Base-by-base conservation (phyloP, 23 tunicate genomes). In the Botrylloides violaceus region DNA sequence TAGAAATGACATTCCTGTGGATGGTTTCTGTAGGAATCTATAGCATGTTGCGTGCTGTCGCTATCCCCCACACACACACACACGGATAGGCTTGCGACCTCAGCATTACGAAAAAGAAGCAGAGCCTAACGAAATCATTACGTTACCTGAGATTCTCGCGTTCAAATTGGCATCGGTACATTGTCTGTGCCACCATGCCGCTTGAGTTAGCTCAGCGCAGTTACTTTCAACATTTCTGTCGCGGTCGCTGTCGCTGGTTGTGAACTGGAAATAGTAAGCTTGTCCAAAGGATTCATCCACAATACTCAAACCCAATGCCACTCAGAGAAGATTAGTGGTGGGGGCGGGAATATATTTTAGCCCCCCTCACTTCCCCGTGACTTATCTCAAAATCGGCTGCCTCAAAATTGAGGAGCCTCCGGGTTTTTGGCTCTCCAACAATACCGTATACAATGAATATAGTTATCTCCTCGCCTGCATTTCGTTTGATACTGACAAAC, bases 161-260 rank as follows among this genome's bases (percentile, higher is more conserved):
- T 83, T 83, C 26, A 83, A 36, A 60, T 83, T 83, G 29, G 89
- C 89, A 59, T 58, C 65, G 4, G 89, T 76, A 36, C 89, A 83
- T 25, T 76, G 75, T 24, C 87, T 1, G 34, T 82, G 87, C 87
- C 87, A 82, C 87, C 87, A 82, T 4, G 76, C 87, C 55, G 87
- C 56, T 32, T 59, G 59, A 29, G 80, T 82, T 2, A 76, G 29
- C 15, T 49, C 21, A 26, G 87, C 81, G 32, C 87, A 82, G 32
- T 76, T 82, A 3, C 29, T 3, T 21, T 24, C 3, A 4, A 22
- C 65, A 59, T 70, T 77, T 61, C 63, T 53, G 58, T 83, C 89
- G 4, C 70, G 77, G 49, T 83, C 89, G 27, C 66, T 47, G 26
- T 76, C 89, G 18, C 35, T 36, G 33, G 89, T 58, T 18, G 89